Percentiles rank a stretch among this genome's conserved stretches.
Conservation (phyloP, 1,140 invertebrate genomes). For the Caenorhabditis briggsae region DNA sequence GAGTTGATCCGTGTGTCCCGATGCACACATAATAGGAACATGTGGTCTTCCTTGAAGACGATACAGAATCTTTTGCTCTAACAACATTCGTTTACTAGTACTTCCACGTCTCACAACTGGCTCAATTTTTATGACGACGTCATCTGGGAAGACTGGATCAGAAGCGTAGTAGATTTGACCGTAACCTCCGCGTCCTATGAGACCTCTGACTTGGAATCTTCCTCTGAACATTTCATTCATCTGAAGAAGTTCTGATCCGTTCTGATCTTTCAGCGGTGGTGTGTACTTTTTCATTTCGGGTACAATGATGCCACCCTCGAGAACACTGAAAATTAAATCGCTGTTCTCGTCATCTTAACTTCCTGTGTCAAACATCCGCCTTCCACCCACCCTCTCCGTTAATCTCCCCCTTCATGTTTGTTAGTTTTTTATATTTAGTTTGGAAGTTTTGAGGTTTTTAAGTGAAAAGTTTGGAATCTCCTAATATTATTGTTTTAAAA, state of each 20-base stretch:
- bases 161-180: slow-evolving; percentile 98
- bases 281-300: slow-evolving; percentile 8
- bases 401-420: neutral
- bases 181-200: slow-evolving; percentile 97
- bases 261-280: slow-evolving; percentile 12
- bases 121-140: slow-evolving; percentile 96
- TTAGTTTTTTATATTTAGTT: neutral
- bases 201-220: slow-evolving; percentile 80
- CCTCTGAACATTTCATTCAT: slow-evolving; percentile 20
- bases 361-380: slow-evolving; percentile 4
- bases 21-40: slow-evolving; percentile 66
- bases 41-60: slow-evolving; percentile 84
- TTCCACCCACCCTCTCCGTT: neutral
- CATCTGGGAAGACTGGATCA: slow-evolving; percentile 84
- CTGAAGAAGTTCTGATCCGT: neutral
- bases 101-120: slow-evolving; percentile 92
- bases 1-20: slow-evolving; percentile 61
- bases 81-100: slow-evolving; percentile 95
- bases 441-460: neutral
- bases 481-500: too few species aligned
- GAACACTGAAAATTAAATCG: neutral
- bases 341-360: neutral
- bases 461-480: too few species aligned
- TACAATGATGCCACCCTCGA: neutral
- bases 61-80: slow-evolving; percentile 95